Percentiles rank a stretch among this genome's conserved stretches.
These are phyloP conservation scores for Diuraphis noxia DNA, from an alignment of 1,140 invertebrate species.

Conservation along the genomic window DNA sequence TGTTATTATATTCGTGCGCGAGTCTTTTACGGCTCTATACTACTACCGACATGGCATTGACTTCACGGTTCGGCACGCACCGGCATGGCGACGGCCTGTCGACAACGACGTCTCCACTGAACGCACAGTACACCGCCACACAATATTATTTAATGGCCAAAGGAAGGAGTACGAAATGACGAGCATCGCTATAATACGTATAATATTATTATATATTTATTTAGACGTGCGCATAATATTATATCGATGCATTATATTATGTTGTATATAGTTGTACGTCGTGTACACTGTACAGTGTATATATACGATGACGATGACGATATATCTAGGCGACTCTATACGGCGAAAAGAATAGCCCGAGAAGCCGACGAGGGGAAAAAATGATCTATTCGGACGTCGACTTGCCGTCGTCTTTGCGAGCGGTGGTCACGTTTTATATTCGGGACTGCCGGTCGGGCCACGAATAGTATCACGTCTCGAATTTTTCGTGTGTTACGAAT, in stretches of 20 bases:
- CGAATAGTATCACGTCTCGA: constrained; percentile 44
- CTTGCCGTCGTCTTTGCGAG: background rate
- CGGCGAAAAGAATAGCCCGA: background rate
- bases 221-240: background rate
- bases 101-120: background rate
- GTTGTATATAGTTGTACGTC: no score
- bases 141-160: background rate
- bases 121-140: background rate
- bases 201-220: background rate
- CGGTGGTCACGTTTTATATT: constrained; percentile 33
- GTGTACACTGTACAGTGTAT: background rate
- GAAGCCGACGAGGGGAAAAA: background rate
- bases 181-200: background rate
- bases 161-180: background rate
- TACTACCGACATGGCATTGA: background rate
- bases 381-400: background rate
- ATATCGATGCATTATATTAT: background rate
- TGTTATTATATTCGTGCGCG: background rate
- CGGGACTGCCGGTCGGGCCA: background rate
- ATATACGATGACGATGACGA: background rate
- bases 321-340: background rate
- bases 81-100: background rate
- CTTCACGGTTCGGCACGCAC: constrained; percentile 47
- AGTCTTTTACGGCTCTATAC: background rate
- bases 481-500: constrained; percentile 48